phyloP scores from a whole-genome alignment of 1,140 invertebrate species.

The Mizuhopecten yessoensis region DNA sequence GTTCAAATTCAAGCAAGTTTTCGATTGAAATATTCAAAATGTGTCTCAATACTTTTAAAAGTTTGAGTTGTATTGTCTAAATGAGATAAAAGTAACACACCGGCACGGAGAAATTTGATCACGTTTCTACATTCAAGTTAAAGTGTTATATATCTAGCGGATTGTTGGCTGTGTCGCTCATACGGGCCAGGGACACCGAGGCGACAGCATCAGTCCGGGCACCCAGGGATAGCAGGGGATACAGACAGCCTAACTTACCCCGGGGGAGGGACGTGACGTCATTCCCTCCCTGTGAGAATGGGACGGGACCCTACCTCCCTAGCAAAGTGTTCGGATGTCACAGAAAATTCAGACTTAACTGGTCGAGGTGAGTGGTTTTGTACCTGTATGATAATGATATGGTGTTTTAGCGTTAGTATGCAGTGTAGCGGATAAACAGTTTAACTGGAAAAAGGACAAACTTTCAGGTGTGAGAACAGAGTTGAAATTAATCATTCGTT shows the following conservation, averaged over 20 bases:
- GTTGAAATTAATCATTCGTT: too few species aligned
- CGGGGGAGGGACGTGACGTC: background rate
- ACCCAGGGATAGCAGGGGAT: too few species aligned
- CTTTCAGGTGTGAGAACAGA: too few species aligned
- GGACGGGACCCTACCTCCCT: background rate
- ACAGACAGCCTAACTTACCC: background rate
- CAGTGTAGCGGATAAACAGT: too few species aligned
- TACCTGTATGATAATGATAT: background rate
- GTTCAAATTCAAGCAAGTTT: conserved; percentile 6
- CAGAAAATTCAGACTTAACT: background rate
- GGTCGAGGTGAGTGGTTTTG: background rate
- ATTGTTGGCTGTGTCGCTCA: background rate
- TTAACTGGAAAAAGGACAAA: too few species aligned
- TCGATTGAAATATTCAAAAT: background rate
- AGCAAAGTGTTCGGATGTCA: background rate
- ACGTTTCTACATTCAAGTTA: background rate
- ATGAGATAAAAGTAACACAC: background rate
- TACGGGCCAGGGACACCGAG: background rate
- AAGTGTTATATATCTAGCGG: background rate
- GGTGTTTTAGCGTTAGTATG: too few species aligned
- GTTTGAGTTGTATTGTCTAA: background rate
- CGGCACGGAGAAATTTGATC: background rate
- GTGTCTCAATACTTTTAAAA: background rate
- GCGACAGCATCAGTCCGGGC: background rate
- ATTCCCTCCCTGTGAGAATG: background rate